These are phyloP conservation scores for Acronicta leporina DNA, from an alignment of 2,888 invertebrate genomes.

Conservation along the genomic window DNA sequence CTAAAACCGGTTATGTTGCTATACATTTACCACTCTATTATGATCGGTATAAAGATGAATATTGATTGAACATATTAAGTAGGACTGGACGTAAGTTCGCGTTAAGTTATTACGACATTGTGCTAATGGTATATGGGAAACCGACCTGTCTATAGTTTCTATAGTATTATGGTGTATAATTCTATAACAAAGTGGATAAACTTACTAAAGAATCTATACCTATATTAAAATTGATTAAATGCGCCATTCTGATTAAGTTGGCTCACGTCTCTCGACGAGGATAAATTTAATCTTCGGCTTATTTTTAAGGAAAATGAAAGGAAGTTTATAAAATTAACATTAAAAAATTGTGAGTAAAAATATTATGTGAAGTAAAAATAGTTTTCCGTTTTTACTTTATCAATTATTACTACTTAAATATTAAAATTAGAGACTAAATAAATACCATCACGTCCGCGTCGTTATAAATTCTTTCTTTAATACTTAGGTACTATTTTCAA, in stretches of 20 bases:
- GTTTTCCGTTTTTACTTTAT: no score
- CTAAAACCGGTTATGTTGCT: slow-evolving; percentile 62
- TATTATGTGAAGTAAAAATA: no score
- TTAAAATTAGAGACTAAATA: no score
- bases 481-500: no score
- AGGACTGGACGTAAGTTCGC: slow-evolving; percentile 64
- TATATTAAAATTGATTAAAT: slow-evolving; percentile 11
- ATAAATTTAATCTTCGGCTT: slow-evolving; percentile 15
- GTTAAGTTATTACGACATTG: slow-evolving; percentile 68
- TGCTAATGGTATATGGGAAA: slow-evolving; percentile 60
- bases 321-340: not conserved
- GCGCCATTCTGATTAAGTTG: slow-evolving; percentile 30
- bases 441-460: no score
- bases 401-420: no score
- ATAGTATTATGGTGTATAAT: slow-evolving; percentile 23
- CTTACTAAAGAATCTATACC: not conserved
- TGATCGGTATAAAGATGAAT: slow-evolving; percentile 52
- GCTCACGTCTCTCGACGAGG: slow-evolving; percentile 14
- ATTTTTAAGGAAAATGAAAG: slow-evolving; percentile 30
- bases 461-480: no score
- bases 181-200: slow-evolving; percentile 5
- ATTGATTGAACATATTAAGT: slow-evolving; percentile 58
- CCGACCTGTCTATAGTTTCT: slow-evolving; percentile 38
- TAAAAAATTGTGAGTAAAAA: no score
- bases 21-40: slow-evolving; percentile 57